Evolutionary conservation across 2,797 vertebrate genomes (phyloP), one percentile per base, ranked within the genome.

Genomic region (Carapus acus): DNA sequence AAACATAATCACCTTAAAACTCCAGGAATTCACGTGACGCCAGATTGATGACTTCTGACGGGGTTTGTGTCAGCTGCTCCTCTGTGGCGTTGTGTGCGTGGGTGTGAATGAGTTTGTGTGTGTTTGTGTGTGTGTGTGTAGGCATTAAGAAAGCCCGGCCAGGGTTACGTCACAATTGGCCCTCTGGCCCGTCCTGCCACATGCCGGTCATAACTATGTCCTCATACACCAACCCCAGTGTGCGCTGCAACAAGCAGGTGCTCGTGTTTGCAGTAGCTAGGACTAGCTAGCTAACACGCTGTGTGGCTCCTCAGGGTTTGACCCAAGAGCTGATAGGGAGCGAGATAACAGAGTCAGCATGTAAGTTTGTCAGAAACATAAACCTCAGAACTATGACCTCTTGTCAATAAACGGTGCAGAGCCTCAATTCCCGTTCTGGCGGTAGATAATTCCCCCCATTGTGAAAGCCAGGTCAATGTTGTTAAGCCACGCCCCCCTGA

Each of bases 161-260:
- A 18, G 17, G 5, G 45, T 67, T 54, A 49, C 57, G 44, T 60
- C 49, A 40, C 19, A 15, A 0, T 54, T 19, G 11, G 48, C 42
- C 40, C 46, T 57, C 6, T 49, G 59, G 39, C 38, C 33, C 14
- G 44, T 22, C 40, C 49, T 19, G 55, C 43, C 54, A 54, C 71
- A 61, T 70, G 53, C 54, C 58, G 31, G 55, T 47, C 67, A 64
- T 73, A 47, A 52, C 65, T 68, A 60, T 31, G 51, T 60, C 50
- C 50, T 59, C 31, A 2, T 41, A 8, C 40, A 17, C 36, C 18
- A 15, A 1, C 50, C 20, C 4, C 36, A 33, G 27, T 19, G 33
- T 40, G 44, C 58, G 55, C 58, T 49, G 24, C 53, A n/a, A n/a
- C n/a, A n/a, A n/a, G n/a, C n/a, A n/a, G n/a, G n/a, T n/a, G n/a